Conservation (phyloP, 1,140 invertebrate genomes). For the Drosophila lacteicornis region DNA sequence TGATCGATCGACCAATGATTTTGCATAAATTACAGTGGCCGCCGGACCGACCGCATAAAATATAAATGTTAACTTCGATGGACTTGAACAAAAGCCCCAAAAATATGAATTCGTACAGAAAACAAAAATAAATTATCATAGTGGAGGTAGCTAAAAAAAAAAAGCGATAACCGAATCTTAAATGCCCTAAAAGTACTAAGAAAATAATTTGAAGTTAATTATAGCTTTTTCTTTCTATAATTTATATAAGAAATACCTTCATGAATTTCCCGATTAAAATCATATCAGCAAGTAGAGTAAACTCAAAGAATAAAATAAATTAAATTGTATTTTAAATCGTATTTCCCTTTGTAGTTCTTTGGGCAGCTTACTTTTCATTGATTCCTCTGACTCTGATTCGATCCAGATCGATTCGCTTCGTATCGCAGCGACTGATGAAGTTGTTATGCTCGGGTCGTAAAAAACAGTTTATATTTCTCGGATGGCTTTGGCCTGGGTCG, state of each 20-base stretch:
- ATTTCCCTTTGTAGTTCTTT: not conserved
- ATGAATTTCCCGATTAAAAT: not conserved
- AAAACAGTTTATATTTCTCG: conserved; percentile 41
- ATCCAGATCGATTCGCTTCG: conserved; percentile 30
- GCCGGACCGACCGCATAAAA: conserved; percentile 12
- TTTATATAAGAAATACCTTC: too few relatives aligned
- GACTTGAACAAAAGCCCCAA: conserved; percentile 62
- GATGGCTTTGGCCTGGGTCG: conserved; percentile 3
- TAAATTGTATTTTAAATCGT: not conserved
- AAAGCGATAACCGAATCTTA: not conserved
- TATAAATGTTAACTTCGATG: conserved; percentile 48
- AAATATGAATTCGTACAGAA: conserved; percentile 30
- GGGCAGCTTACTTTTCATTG: conserved; percentile 1
- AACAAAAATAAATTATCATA: not conserved
- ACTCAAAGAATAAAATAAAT: not conserved
- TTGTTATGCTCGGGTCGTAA: conserved; percentile 38
- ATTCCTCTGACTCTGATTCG: conserved; percentile 16
- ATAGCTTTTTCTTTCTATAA: not conserved
- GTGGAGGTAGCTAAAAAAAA: not conserved
- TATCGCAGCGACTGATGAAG: conserved; percentile 21
- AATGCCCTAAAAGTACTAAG: not conserved
- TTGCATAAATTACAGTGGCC: conserved; percentile 74
- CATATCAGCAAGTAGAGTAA: not conserved
- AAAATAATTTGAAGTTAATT: too few relatives aligned
- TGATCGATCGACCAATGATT: conserved; percentile 81